Evolutionary conservation across 2,113 vertebrate species (phyloP).

Genomic region (Silurus asotus): DNA sequence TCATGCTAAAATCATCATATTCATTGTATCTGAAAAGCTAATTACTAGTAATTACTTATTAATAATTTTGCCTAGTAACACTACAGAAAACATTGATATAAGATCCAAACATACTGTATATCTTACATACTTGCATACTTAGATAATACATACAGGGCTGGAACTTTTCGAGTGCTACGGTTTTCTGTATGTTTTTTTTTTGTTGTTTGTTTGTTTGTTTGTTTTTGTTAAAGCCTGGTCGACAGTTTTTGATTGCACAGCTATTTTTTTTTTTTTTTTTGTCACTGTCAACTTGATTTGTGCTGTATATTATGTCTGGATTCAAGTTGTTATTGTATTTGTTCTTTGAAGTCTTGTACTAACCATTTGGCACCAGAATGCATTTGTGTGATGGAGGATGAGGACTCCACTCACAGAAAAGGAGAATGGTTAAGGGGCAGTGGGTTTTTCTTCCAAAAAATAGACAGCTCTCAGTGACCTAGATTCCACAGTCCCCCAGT

Average conservation of each 20-base stretch:
- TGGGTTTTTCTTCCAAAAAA: slow-evolving; percentile 21
- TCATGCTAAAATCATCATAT: not conserved
- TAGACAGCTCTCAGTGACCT: slow-evolving; percentile 41
- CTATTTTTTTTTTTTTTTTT: not conserved
- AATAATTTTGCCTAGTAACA: not conserved
- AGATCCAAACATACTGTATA: not conserved
- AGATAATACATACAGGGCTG: too few species aligned
- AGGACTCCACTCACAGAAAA: slow-evolving; percentile 9
- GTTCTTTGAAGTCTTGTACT: not conserved
- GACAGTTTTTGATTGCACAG: not conserved
- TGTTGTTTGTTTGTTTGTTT: not conserved
- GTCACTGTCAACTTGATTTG: not conserved
- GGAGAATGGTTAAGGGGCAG: slow-evolving; percentile 20
- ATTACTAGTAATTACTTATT: not conserved
- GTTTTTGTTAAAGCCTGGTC: not conserved
- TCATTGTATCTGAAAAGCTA: not conserved
- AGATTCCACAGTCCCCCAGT: slow-evolving; percentile 47
- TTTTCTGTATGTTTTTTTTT: too few species aligned
- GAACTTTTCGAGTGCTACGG: too few species aligned
- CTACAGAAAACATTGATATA: not conserved
- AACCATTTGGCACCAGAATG: not conserved
- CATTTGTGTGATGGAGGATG: not conserved
- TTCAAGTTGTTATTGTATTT: too few species aligned
- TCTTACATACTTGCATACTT: not conserved
- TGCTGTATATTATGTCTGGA: not conserved